Evolutionary conservation across 2,888 invertebrate species (phyloP), one percentile per base, ranked within the genome.

Genomic region (Spilosoma lubricipeda): DNA sequence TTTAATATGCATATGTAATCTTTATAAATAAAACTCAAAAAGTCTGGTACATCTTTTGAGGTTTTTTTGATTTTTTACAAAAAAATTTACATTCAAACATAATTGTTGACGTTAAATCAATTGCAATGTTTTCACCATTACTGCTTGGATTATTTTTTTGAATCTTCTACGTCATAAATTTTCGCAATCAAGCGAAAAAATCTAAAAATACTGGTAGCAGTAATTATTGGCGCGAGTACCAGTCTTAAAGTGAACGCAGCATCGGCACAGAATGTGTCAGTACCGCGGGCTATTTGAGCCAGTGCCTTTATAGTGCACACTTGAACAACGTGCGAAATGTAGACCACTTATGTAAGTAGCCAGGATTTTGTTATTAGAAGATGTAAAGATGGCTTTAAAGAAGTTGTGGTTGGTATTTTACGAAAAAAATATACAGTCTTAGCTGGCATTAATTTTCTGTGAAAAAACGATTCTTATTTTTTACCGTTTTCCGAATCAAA

Each of bases 291-390:
- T 74, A 85, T 85, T 80, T 75, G 71, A 82, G 74, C 79, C 77
- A 84, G 77, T 78, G 77, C 83, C 77, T 83, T 77, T 85, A 84
- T 78, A 81, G 80, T 71, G 77, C 77, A 79, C 77, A 77, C 79
- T 79, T 11, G 33, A 84, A 83, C 80, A 79, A 84, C 82, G 85
- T 84, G 85, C 82, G 82, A 85, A 80, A 85, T 85, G 82, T 83
- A 81, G 85, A 80, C 81, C 74, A 67, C 71, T 76, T 76, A 75
- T 80, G 74, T 76, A 80, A 77, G 67, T 64, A 71, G 56, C 33
- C 70, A 76, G 78, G 23, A 67, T 69, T 76, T 70, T 76, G 74
- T 83, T 75, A 83, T 77, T 75, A 76, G 72, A 75, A 74, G 27
- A 79, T 81, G 70, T 74, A 63, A 72, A 68, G 33, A 23, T 27